Conservation (phyloP, 2,797 vertebrate genomes). For the Gallinago stenura region DNA sequence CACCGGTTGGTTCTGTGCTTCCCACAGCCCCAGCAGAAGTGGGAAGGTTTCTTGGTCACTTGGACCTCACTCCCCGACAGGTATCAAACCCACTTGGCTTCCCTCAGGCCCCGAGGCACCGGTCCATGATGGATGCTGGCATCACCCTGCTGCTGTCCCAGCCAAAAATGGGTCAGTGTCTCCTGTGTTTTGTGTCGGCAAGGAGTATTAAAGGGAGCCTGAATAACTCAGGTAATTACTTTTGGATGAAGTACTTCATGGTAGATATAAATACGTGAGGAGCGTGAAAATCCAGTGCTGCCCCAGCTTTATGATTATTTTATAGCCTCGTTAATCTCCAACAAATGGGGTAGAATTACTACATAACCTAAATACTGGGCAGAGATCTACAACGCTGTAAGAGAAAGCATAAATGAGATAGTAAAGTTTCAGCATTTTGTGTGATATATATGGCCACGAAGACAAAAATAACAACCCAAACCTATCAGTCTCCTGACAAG, state of each 20-base stretch:
- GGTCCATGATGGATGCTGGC: rapidly evolving
- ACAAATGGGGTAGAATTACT: conserved; percentile 47
- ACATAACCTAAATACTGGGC: neutral
- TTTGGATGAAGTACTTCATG: conserved; percentile 32
- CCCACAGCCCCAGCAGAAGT: neutral
- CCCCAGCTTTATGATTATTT: conserved; percentile 37
- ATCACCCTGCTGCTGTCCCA: rapidly evolving
- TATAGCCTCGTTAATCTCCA: conserved; percentile 57
- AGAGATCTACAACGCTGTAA: conserved; percentile 13
- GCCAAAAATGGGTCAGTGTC: neutral
- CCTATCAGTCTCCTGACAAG: neutral
- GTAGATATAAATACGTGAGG: conserved; percentile 23
- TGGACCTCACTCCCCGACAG: rapidly evolving
- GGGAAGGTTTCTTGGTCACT: neutral
- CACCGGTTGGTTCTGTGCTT: neutral
- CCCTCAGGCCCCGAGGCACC: neutral
- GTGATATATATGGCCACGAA: neutral
- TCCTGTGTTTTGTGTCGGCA: neutral
- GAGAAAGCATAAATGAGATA: conserved; percentile 15
- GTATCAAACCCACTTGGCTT: neutral
- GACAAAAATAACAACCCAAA: conserved; percentile 10
- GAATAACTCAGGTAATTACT: conserved; percentile 42
- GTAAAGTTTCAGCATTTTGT: neutral
- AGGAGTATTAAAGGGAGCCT: conserved; percentile 9
- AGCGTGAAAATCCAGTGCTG: conserved; percentile 5